Conservation (phyloP, 2,113 vertebrate genomes). For the Dasyprocta punctata region DNA sequence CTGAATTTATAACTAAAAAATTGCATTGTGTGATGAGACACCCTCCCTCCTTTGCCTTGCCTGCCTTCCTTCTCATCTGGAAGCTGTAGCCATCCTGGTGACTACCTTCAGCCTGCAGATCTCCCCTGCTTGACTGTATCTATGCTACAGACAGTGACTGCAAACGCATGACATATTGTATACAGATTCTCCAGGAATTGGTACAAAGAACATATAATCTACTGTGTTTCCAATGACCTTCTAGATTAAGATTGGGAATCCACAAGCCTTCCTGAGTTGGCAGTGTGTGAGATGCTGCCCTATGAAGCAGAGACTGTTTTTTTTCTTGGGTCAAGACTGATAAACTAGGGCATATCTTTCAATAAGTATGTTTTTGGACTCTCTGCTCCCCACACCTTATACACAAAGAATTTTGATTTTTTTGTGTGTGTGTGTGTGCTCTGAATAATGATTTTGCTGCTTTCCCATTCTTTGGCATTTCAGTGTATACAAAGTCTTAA, state of each 20-base stretch:
- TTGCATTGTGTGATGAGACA: not conserved
- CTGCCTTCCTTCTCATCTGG: not conserved
- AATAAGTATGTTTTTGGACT: not conserved
- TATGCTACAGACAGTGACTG: not conserved
- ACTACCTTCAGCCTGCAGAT: not conserved
- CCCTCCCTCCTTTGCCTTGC: not conserved
- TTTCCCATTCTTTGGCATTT: conserved; percentile 27
- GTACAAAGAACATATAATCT: not conserved
- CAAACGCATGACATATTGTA: not conserved
- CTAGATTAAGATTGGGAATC: not conserved
- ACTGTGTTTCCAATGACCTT: not conserved
- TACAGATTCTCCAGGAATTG: not conserved
- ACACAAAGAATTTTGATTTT: not conserved
- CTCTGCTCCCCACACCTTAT: not conserved
- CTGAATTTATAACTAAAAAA: not conserved
- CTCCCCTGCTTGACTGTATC: not conserved
- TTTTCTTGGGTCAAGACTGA: not conserved
- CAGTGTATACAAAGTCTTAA: not conserved
- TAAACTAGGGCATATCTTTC: not conserved
- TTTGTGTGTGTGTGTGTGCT: not conserved
- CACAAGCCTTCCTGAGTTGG: not conserved
- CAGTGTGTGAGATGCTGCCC: not conserved
- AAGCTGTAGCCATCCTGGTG: not conserved
- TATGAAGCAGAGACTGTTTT: not conserved
- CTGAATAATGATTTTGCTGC: not conserved